Conservation (phyloP, 2,888 invertebrate genomes). For the Athalia circularis region DNA sequence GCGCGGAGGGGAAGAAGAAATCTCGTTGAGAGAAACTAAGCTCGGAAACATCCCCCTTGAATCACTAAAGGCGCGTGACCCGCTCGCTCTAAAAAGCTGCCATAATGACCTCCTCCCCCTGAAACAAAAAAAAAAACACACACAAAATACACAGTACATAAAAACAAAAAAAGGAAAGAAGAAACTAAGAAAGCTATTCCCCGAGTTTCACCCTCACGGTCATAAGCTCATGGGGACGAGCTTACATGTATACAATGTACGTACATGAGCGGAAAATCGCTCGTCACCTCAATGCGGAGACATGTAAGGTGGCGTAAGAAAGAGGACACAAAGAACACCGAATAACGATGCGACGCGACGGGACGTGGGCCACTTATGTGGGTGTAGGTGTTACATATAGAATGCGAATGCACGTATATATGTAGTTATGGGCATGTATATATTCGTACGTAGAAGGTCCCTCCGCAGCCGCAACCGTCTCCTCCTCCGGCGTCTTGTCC, state of each 20-base stretch:
- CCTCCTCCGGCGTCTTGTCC: slow-evolving; percentile 56
- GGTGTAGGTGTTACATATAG: no score
- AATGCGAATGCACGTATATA: background rate
- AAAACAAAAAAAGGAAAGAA: no score
- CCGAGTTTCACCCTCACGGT: no score
- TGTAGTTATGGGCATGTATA: background rate
- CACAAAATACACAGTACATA: no score
- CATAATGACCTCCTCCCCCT: no score
- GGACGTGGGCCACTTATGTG: background rate
- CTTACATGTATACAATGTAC: background rate
- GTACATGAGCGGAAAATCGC: background rate
- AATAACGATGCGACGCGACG: background rate
- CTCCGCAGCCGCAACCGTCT: slow-evolving; percentile 30
- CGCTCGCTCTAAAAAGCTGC: no score
- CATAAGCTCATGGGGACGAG: background rate
- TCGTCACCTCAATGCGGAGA: background rate
- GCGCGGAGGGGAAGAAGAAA: no score
- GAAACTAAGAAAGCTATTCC: no score
- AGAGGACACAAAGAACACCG: background rate
- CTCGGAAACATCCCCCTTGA: no score
- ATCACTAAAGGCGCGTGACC: no score
- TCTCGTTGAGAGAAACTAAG: no score
- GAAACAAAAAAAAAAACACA: no score
- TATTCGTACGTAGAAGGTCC: background rate
- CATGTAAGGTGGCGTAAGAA: background rate